Evolutionary conservation across 2,888 invertebrate species (phyloP).

Genomic region (Rotaria socialis): DNA sequence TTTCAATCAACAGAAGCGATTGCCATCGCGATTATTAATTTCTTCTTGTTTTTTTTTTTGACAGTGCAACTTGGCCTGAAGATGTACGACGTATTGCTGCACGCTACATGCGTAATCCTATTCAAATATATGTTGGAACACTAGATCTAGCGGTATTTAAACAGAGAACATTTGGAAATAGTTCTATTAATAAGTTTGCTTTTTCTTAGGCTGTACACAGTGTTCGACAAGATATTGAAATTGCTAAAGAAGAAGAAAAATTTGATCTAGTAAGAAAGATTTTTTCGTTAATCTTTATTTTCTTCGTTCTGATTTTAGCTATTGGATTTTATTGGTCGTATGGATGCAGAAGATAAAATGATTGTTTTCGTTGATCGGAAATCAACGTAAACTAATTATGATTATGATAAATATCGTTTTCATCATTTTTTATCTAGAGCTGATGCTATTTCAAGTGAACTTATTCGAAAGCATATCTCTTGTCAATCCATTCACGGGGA

Average conservation of each 20-base stretch:
- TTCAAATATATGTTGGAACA: constrained; percentile 81
- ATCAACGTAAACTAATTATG: constrained; percentile 61
- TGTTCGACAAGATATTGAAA: constrained; percentile 50
- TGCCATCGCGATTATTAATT: not conserved
- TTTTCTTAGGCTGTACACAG: constrained; percentile 41
- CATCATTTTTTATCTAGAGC: constrained; percentile 62
- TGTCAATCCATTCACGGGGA: constrained; percentile 83
- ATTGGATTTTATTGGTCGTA: constrained; percentile 68
- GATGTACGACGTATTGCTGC: constrained; percentile 79
- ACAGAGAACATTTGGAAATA: not conserved
- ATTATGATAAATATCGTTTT: not conserved
- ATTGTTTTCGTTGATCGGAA: constrained; percentile 87
- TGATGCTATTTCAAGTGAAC: constrained; percentile 75
- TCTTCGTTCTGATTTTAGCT: constrained; percentile 61
- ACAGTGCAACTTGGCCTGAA: constrained; percentile 84
- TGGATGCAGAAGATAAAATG: constrained; percentile 74
- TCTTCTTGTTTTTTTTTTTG: constrained; percentile 47
- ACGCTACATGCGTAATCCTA: constrained; percentile 80
- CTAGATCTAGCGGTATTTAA: constrained; percentile 69
- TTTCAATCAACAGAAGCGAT: not conserved
- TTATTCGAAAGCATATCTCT: constrained; percentile 68
- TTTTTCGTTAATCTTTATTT: not conserved
- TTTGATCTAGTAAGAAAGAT: constrained; percentile 62
- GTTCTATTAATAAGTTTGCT: not conserved
- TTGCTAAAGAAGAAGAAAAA: constrained; percentile 72